Evolutionary conservation across 2,113 vertebrate species (phyloP).

Genomic region (Brachirus orientalis): DNA sequence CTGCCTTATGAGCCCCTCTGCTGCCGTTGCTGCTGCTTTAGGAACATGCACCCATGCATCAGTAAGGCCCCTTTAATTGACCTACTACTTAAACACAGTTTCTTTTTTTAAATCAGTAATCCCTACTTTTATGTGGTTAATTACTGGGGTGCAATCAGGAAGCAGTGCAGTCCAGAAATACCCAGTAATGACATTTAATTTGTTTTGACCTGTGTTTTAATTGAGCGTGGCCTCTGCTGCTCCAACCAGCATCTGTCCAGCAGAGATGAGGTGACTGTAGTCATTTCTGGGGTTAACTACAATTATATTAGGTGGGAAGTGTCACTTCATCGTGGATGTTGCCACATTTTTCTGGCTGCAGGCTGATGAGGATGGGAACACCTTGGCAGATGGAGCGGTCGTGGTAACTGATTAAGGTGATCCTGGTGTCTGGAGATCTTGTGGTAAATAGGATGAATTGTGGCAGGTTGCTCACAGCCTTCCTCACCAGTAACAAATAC

Average conservation of each 20-base stretch:
- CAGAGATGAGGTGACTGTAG: conserved; percentile 20
- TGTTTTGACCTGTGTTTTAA: conserved; percentile 29
- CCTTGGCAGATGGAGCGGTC: conserved; percentile 27
- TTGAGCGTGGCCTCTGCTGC: conserved; percentile 8
- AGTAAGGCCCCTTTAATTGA: conserved; percentile 63
- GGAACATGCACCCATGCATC: conserved; percentile 55
- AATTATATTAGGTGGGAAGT: conserved; percentile 27
- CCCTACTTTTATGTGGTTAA: conserved; percentile 42
- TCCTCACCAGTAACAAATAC: conserved; percentile 29
- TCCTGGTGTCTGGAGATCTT: conserved; percentile 43
- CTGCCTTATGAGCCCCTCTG: conserved; percentile 57
- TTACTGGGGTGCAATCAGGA: conserved; percentile 27
- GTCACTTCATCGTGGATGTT: conserved; percentile 28
- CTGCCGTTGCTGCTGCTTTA: conserved; percentile 38
- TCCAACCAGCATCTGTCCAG: conserved; percentile 13
- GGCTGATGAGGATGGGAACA: conserved; percentile 18
- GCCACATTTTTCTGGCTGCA: conserved; percentile 17
- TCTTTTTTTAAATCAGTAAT: conserved; percentile 8
- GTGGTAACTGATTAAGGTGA: conserved; percentile 43
- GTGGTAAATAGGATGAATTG: conserved; percentile 47
- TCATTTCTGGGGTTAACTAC: conserved; percentile 38
- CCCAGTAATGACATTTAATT: conserved; percentile 17
- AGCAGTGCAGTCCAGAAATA: conserved; percentile 6
- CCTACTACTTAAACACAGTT: conserved; percentile 56
- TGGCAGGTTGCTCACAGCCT: conserved; percentile 34